Evolutionary conservation across 2,113 vertebrate species (phyloP), one percentile per base, ranked within the genome.

Genomic region (Bujurquina vittata): DNA sequence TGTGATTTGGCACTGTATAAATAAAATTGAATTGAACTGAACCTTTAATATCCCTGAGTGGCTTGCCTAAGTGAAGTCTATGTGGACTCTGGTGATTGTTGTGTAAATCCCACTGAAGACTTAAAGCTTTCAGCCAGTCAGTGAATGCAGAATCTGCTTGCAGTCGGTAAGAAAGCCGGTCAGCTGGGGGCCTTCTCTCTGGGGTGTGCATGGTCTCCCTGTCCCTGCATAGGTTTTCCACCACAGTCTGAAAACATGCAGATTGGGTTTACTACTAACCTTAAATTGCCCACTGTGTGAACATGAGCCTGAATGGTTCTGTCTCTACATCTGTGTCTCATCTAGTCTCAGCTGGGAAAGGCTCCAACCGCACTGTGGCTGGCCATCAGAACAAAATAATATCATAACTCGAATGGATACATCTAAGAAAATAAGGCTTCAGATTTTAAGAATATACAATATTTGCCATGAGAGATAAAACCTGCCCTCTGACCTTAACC

Each of bases 31-130:
- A 26, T 26, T 26, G 26, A 26, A 26, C 3, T 26, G 26, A 31
- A 46, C 17, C 17, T 54, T 54, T 20, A 54, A 8, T 54, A 8
- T 54, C 20, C 49, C 17, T 18, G 17, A 17, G 49, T 2, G 18
- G 49, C 7, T 12, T 7, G 1, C 18, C 17, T 26, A 72, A 26
- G 23, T 31, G 12, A 72, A 1, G 26, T 72, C 43, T 72, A 20
- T 31, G 17, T 72, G 43, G 43, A 12, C 65, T 72, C 20, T 29
- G 43, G 65, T 69, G 43, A 69, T 52, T 69, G 17, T 2, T 52
- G 23, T 72, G 65, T 69, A 43, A 52, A 72, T 52, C 65, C 65
- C 43, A 29, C 65, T 31, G 65, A 72, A 72, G 26, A 46, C 65
- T 46, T 72, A 52, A 3, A 72, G 52, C 65, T 72, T 29, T 72